phyloP scores from a whole-genome alignment of 2,888 invertebrate genomes.

The Beris chalybata region DNA sequence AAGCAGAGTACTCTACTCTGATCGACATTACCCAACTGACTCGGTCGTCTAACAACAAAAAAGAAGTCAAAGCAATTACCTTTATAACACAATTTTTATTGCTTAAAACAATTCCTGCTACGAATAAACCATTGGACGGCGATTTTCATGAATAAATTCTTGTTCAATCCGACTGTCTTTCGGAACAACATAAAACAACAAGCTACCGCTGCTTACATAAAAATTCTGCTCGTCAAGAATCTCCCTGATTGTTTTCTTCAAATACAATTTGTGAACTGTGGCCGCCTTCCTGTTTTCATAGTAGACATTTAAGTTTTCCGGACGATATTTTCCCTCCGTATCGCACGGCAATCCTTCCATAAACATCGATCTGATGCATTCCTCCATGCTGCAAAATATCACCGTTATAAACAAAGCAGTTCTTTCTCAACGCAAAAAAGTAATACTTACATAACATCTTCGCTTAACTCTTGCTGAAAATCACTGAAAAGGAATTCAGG shows the following conservation, averaged over 20 bases:
- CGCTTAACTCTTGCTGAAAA: conserved; percentile 79
- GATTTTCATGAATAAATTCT: conserved; percentile 48
- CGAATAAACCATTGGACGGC: conserved; percentile 44
- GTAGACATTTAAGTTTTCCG: conserved; percentile 67
- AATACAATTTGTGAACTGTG: conserved; percentile 62
- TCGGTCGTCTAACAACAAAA: too few species aligned
- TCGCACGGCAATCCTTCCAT: conserved; percentile 75
- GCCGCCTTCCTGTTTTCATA: conserved; percentile 69
- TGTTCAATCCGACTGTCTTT: conserved; percentile 48
- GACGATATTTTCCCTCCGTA: conserved; percentile 63
- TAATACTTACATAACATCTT: conserved; percentile 63
- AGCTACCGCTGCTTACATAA: conserved; percentile 50
- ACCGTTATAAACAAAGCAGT: background rate
- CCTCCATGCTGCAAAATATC: conserved; percentile 57
- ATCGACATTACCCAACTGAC: too few species aligned
- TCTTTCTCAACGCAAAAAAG: background rate
- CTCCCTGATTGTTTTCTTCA: conserved; percentile 61
- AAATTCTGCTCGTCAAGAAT: conserved; percentile 60
- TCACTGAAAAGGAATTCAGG: conserved; percentile 88
- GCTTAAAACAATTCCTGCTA: too few species aligned
- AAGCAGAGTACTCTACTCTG: too few species aligned
- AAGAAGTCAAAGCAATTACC: too few species aligned
- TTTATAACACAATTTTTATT: too few species aligned
- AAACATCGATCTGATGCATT: conserved; percentile 69
- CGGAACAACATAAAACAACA: conserved; percentile 54